These are phyloP conservation scores for Microtus obscurus DNA, from an alignment of 2,797 vertebrate species.

Conservation along the genomic window DNA sequence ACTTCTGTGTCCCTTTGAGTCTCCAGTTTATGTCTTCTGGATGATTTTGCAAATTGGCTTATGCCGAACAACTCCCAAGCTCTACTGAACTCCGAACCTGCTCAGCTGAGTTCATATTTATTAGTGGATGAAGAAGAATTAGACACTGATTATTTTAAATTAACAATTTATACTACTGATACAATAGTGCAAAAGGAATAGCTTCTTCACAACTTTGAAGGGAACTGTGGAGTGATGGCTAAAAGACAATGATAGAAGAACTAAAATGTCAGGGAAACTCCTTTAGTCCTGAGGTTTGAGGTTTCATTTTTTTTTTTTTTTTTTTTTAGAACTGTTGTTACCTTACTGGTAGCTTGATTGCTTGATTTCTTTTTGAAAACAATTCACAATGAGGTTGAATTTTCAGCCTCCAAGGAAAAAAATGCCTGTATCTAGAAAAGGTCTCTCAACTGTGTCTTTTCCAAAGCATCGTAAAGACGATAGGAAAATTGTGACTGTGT, in stretches of 20 bases:
- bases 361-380: conserved; percentile 57
- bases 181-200: background rate
- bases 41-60: conserved; percentile 40
- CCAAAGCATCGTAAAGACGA: conserved; percentile 61
- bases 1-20: background rate
- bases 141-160: conserved; percentile 28
- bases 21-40: background rate
- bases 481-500: conserved; percentile 5
- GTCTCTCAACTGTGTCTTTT: conserved; percentile 32
- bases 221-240: background rate
- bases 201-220: conserved; percentile 38
- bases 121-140: background rate
- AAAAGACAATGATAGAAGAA: background rate
- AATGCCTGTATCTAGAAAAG: background rate
- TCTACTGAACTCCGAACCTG: background rate
- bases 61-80: background rate
- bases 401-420: conserved; percentile 64
- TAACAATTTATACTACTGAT: background rate
- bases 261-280: conserved; percentile 62
- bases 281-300: conserved; percentile 18
- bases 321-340: background rate
- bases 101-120: background rate
- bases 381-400: conserved; percentile 42
- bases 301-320: background rate
- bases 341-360: conserved; percentile 42